A percentile compares a stretch with the other conserved stretches of the same genome.
Evolutionary conservation across 2,888 invertebrate species (phyloP).

Genomic region (Subacronicta megacephala): DNA sequence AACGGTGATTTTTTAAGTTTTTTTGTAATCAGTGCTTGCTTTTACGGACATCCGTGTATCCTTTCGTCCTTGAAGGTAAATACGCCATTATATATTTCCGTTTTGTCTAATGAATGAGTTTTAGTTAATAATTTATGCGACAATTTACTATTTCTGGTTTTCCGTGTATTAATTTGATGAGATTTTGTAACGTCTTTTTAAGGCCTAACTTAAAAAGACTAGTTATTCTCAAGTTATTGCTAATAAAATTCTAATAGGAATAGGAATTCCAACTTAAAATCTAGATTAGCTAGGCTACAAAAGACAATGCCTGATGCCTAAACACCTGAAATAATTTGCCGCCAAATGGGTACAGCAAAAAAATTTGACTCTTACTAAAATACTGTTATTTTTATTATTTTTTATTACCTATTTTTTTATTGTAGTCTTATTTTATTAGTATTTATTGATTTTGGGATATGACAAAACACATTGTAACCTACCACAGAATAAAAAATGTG

Average conservation of each 20-base stretch:
- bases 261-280: slow-evolving; percentile 1
- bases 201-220: neutral
- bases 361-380: neutral
- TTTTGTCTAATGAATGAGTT: slow-evolving; percentile 33
- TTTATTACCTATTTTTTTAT: too few species aligned
- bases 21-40: slow-evolving; percentile 36
- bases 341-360: slow-evolving; percentile 20
- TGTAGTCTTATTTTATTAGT: too few species aligned
- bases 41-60: slow-evolving; percentile 36
- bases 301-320: slow-evolving; percentile 21
- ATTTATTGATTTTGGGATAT: neutral
- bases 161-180: slow-evolving; percentile 14
- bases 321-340: slow-evolving; percentile 33
- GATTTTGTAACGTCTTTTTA: neutral
- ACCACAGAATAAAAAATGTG: neutral
- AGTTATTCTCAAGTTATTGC: neutral
- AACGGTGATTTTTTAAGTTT: slow-evolving; percentile 31
- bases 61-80: slow-evolving; percentile 58
- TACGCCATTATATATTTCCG: slow-evolving; percentile 26
- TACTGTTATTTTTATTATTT: too few species aligned
- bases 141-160: slow-evolving; percentile 51
- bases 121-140: slow-evolving; percentile 57
- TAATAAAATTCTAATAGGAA: slow-evolving; percentile 9
- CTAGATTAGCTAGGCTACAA: neutral
- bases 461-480: neutral